Evolutionary conservation across 2,888 invertebrate genomes (phyloP).

Genomic region (Microdon myrmicae): DNA sequence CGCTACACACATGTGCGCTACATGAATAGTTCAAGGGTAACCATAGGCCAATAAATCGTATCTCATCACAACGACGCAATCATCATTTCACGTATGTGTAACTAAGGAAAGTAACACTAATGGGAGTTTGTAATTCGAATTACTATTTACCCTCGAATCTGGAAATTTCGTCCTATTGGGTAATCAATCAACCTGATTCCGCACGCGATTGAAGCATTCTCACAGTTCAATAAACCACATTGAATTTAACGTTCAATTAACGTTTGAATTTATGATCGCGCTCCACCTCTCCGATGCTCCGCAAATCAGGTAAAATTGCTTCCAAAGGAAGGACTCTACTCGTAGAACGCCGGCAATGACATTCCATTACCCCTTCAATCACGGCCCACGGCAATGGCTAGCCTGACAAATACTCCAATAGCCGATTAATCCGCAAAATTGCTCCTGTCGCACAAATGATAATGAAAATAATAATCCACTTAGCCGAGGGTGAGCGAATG

Average conservation of each 20-base stretch:
- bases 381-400: too few species aligned
- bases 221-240: constrained; percentile 33
- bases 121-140: constrained; percentile 11
- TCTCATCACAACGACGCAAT: constrained; percentile 18
- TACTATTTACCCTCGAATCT: too few species aligned
- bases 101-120: too few species aligned
- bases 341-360: too few species aligned
- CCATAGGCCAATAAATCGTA: constrained; percentile 34
- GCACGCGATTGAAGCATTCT: too few species aligned
- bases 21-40: constrained; percentile 8
- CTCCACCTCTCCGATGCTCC: neutral
- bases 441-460: constrained; percentile 25
- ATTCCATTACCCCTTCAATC: too few species aligned
- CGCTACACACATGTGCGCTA: neutral
- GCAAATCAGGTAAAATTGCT: too few species aligned
- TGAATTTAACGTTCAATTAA: constrained; percentile 34
- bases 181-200: too few species aligned
- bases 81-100: too few species aligned
- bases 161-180: too few species aligned
- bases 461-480: constrained; percentile 48
- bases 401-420: too few species aligned
- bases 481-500: constrained; percentile 7
- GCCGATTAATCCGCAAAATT: constrained; percentile 30
- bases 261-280: constrained; percentile 39
- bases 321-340: too few species aligned